phyloP scores from a whole-genome alignment of 2,888 invertebrate species.

The Oscheius sp. region DNA sequence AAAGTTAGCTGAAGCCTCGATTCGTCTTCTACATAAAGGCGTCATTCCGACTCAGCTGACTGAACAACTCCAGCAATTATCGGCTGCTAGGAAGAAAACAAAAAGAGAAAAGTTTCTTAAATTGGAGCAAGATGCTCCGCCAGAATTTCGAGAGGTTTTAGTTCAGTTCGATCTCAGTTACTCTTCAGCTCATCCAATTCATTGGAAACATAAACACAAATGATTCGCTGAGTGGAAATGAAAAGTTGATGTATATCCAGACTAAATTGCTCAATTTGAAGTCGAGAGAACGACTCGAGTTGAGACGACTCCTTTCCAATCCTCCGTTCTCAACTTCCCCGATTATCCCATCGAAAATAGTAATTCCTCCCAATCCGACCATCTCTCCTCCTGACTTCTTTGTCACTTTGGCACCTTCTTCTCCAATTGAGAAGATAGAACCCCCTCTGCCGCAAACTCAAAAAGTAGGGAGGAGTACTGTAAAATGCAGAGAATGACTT shows the following conservation, averaged over 20 bases:
- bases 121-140: neutral
- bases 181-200: constrained; percentile 10
- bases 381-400: neutral
- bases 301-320: neutral
- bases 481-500: neutral
- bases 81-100: constrained; percentile 7
- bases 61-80: constrained; percentile 20
- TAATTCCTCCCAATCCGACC: neutral
- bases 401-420: neutral
- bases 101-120: constrained; percentile 6
- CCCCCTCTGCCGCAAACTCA: neutral
- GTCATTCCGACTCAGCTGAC: constrained; percentile 8
- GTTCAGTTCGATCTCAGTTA: neutral
- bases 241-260: constrained; percentile 21
- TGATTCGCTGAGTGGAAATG: constrained; percentile 31
- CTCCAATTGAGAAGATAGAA: neutral
- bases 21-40: constrained; percentile 38
- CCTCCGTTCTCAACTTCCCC: neutral
- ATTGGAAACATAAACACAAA: constrained; percentile 17
- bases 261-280: neutral
- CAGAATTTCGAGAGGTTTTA: neutral
- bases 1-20: constrained; percentile 45
- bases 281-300: neutral
- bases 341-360: neutral
- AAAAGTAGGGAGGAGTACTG: neutral